Evolutionary conservation across 2,113 vertebrate species (phyloP).

Genomic region (Peromyscus leucopus): DNA sequence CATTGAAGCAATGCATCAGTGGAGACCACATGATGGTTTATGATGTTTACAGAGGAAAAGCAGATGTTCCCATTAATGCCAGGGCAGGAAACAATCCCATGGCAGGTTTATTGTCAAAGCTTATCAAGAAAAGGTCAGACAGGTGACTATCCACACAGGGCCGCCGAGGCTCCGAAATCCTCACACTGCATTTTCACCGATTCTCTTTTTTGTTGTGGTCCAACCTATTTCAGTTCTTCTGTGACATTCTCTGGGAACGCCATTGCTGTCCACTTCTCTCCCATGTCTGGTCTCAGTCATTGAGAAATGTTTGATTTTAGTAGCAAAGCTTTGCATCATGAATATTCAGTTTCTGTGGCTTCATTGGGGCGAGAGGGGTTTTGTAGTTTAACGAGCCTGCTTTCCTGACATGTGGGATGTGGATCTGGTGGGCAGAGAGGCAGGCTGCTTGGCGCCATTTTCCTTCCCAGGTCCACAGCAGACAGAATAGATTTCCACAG

Average conservation of each 20-base stretch:
- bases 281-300: not conserved
- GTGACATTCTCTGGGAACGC: not conserved
- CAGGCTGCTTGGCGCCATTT: accelerated
- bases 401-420: not conserved
- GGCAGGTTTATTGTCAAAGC: conserved; percentile 58
- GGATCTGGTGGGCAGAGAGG: not conserved
- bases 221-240: not conserved
- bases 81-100: conserved; percentile 60
- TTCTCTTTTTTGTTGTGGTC: not conserved
- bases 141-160: conserved; percentile 13
- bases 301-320: not conserved
- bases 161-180: not conserved
- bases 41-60: conserved; percentile 78
- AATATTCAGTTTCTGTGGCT: not conserved
- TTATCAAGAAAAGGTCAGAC: conserved; percentile 74
- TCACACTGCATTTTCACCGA: not conserved
- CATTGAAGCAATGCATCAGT: conserved; percentile 37
- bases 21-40: conserved; percentile 79
- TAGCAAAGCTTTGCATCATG: not conserved
- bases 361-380: not conserved
- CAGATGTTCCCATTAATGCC: conserved; percentile 76
- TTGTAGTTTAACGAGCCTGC: not conserved
- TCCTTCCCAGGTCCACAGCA: not conserved
- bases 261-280: not conserved
- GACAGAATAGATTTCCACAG: not conserved